Evolutionary conservation across 2,797 vertebrate genomes (phyloP), one percentile per base, ranked within the genome.

Genomic region (Acipenser ruthenus): DNA sequence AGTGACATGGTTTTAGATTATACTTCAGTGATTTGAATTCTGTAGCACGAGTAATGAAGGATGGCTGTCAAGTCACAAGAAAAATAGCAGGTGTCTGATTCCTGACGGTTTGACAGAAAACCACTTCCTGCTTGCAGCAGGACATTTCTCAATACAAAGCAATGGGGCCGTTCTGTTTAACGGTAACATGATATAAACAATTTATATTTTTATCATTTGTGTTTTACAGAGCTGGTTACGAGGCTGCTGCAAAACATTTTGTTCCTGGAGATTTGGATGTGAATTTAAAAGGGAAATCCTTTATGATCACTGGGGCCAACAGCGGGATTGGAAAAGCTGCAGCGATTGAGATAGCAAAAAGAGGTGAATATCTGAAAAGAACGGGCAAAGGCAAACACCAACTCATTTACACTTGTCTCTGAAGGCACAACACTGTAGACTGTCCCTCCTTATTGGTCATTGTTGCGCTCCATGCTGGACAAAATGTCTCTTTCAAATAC

Each of bases 271-370:
- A 93, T 68, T 72, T 93, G 63, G 90, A 93, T 0, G 87, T 91
- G 13, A 79, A 86, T 9, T 73, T 91, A 70, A 75, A 71, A 10
- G 86, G 88, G 61, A 83, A 85, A 69, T 87, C 83, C 67, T 94
- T 90, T 71, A 56, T 93, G 77, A 75, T 94, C 73, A 93, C 89
- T 0, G 87, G 90, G 0, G 89, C 84, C 0, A 96, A 91, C 81
- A 93, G 92, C 0, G 87, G 91, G 6, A 89, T 91, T 18, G 93
- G 94, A 23, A 95, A 91, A 84, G 83, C 85, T 1, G 59, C 87
- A 0, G 90, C 90, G 0, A 78, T 68, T 63, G 91, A 91, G 71
- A 82, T 92, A 12, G 91, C 90, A 0, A 89, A 72, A 73, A 81
- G 80, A 89, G 92, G 92, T 91, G 69, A 81, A 37, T 37, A 37